Evolutionary conservation across 2,888 invertebrate species (phyloP).

Genomic region (Sphaerophoria taeniata): DNA sequence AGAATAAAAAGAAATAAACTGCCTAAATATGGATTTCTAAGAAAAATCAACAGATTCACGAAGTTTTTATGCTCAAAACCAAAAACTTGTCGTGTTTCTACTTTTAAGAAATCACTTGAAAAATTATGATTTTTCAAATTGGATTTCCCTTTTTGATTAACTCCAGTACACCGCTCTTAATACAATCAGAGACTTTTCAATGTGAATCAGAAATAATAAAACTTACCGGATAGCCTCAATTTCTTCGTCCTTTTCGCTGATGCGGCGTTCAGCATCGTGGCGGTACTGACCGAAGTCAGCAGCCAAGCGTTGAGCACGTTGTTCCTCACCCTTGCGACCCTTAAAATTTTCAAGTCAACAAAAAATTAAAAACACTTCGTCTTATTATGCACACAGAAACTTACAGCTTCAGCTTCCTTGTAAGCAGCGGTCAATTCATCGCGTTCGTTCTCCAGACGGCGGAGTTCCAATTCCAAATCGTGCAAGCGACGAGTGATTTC

Average conservation of each 20-base stretch:
- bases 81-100: no score
- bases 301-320: slow-evolving; percentile 95
- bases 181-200: not conserved
- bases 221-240: slow-evolving; percentile 98
- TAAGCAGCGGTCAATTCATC: slow-evolving; percentile 99
- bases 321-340: slow-evolving; percentile 99
- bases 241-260: slow-evolving; percentile 99
- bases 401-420: slow-evolving; percentile 99
- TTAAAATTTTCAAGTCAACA: slow-evolving; percentile 79
- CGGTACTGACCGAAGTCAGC: slow-evolving; percentile 97
- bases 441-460: slow-evolving; percentile 99
- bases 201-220: not conserved
- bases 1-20: no score
- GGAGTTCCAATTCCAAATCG: slow-evolving; percentile 98
- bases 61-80: no score
- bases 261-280: slow-evolving; percentile 97
- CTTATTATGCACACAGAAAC: slow-evolving; percentile 80
- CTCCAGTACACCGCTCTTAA: slow-evolving; percentile 9
- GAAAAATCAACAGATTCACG: no score
- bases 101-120: no score
- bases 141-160: not conserved
- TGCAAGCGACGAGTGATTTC: slow-evolving; percentile 98
- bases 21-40: no score
- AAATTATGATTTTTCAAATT: no score
- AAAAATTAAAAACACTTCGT: slow-evolving; percentile 55